phyloP scores from a whole-genome alignment of 2,888 invertebrate genomes.

The Ichneumoninae sp. region DNA sequence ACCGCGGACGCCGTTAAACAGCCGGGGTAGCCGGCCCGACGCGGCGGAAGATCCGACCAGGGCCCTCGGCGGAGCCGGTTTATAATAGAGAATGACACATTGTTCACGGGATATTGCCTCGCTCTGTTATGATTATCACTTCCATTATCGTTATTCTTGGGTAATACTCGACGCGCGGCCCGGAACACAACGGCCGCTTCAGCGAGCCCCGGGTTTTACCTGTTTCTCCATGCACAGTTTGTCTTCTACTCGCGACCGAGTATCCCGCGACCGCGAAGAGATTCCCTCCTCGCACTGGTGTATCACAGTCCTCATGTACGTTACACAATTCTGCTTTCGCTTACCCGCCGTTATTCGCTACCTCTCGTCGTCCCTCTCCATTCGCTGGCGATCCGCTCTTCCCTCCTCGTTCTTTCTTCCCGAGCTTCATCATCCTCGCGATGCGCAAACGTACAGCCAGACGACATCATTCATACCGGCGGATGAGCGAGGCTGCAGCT shows the following conservation, averaged over 20 bases:
- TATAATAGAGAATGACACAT: conserved; percentile 73
- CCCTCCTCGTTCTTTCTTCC: conserved; percentile 16
- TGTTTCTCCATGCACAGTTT: conserved; percentile 43
- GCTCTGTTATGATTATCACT: conserved; percentile 74
- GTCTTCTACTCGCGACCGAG: conserved; percentile 41
- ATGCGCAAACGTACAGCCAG: conserved; percentile 23
- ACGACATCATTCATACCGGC: conserved; percentile 59
- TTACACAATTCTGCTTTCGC: conserved; percentile 39
- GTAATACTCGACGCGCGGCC: conserved; percentile 65
- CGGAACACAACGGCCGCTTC: conserved; percentile 42
- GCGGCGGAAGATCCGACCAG: conserved; percentile 9
- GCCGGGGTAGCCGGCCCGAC: neutral
- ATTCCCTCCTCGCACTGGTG: conserved; percentile 26
- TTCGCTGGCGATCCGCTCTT: conserved; percentile 11
- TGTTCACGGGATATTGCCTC: conserved; percentile 72
- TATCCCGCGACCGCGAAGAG: conserved; percentile 49
- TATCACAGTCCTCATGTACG: conserved; percentile 27
- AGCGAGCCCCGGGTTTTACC: conserved; percentile 40
- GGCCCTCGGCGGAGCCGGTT: conserved; percentile 1
- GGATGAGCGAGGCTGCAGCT: conserved; percentile 34
- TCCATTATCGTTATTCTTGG: conserved; percentile 72
- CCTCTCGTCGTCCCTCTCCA: conserved; percentile 15
- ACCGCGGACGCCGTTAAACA: conserved; percentile 13
- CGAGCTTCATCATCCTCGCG: conserved; percentile 15
- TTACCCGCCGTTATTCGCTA: conserved; percentile 6